These are phyloP conservation scores for Xestobium rufovillosum DNA, from an alignment of 2,888 invertebrate species.

Conservation along the genomic window DNA sequence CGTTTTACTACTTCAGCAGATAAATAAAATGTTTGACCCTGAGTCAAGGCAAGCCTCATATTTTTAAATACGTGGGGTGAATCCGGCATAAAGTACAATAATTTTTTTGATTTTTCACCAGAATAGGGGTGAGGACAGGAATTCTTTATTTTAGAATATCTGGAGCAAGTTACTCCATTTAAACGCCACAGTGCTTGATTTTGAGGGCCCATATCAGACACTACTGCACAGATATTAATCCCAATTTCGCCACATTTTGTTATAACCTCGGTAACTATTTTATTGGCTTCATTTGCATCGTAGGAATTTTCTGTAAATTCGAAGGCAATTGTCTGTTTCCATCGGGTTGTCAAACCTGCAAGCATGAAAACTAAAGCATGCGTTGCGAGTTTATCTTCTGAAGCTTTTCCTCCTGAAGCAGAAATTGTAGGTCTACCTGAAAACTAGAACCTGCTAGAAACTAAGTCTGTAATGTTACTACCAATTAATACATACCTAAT, in stretches of 20 bases:
- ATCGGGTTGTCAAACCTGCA: slow-evolving; percentile 10
- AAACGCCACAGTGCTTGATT: slow-evolving; percentile 8
- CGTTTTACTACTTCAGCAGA: slow-evolving; percentile 1
- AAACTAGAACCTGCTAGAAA: not conserved
- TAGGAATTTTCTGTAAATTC: slow-evolving; percentile 11
- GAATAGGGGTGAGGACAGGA: not conserved
- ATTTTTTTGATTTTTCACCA: not conserved
- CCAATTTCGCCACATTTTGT: not conserved
- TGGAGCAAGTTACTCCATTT: slow-evolving; percentile 4
- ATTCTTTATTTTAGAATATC: slow-evolving; percentile 3
- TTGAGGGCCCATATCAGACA: slow-evolving; percentile 5
- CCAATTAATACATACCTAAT: slow-evolving; percentile 1
- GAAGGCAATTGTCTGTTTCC: slow-evolving; percentile 15
- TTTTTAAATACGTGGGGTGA: slow-evolving; percentile 5
- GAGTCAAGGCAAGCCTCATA: not conserved
- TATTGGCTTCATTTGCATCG: not conserved
- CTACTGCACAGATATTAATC: not conserved
- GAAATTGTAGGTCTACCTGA: not conserved
- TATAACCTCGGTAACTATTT: not conserved
- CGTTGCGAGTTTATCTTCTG: slow-evolving; percentile 7
- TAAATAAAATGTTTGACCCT: slow-evolving; percentile 1
- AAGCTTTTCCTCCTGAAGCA: not conserved
- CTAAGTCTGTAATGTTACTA: not conserved
- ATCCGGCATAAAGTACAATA: slow-evolving; percentile 2
- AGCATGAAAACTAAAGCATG: slow-evolving; percentile 16